Base-by-base conservation (phyloP, 1,140 invertebrate species). In the Drosophila ficusphila region DNA sequence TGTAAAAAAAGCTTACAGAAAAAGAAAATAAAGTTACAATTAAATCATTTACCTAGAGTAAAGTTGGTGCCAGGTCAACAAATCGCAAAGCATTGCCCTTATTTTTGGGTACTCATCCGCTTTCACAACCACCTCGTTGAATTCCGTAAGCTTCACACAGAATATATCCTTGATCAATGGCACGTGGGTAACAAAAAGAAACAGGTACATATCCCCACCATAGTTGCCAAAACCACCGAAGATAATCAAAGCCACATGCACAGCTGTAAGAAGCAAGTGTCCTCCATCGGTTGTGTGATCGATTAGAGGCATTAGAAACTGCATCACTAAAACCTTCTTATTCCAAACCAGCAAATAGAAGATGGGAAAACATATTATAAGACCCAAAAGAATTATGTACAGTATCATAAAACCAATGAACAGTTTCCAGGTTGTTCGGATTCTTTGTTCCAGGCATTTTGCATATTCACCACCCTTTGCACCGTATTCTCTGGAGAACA, bases 201-300 rank as follows among this genome's bases (percentile, higher is more conserved):
- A 89, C 0, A 89, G 29, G 18, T 76, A 89, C 78, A 89, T 89
- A 25, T 89, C 83, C 2, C 78, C 68, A 3, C 79, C 83, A 33
- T 79, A 89, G 29, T 89, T 83, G 0, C 83, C 83, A 19, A 89
- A 79, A 0, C 51, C 68, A 1, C 83, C 83, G 12, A 83, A 54
- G 1, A 6, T 2, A 0, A 76, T 12, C 1, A 74, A 39, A 4
- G 16, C n/a, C 0, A 57, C 27, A 12, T 88, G 83, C 3, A 71
- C n/a, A 0, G 16, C 25, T 0, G 58, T 21, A 14, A 83, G 16
- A 4, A 82, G 19, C 3, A 76, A 7, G 27, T 89, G 56, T 3
- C 83, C 83, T 2, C 9, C 31, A 25, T 79, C 71, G 5, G 65
- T 65, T 1, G 36, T 53, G 6, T 58, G 51, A 38, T 88, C 62